Evolutionary conservation across 1,140 invertebrate species (phyloP), one percentile per base, ranked within the genome.

Genomic region (Drosophila gunungcola): DNA sequence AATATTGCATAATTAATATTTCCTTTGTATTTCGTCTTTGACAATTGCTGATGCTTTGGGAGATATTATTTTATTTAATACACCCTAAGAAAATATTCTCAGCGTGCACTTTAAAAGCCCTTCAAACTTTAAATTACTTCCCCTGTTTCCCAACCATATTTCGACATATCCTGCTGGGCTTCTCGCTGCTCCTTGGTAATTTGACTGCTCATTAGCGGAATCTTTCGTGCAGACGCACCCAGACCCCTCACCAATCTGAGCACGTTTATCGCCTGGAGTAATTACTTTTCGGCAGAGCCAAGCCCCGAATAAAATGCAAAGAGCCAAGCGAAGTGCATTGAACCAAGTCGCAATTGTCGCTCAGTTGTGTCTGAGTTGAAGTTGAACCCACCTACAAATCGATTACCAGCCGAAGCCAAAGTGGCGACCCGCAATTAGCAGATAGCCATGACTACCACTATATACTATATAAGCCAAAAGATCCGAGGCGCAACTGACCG

Each of bases 261-360:
- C 76, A 70, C 65, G 32, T 51, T 56, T 73, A 69, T 70, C 64
- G 49, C 54, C 46, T 27, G 4, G 39, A 74, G 81, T 84, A 84
- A 84, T 84, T 85, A 78, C 81, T 63, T 85, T 84, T 84, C 69
- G 81, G 81, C 80, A 76, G 73, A 27, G 74, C 75, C 80, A 80
- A 70, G 64, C 78, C 78, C 70, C 60, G 16, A 68, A 13, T 36
- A 55, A 61, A 57, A 49, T 16, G 21, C 64, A 49, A 54, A 29
- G 38, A 54, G 42, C 27, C 25, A 34, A 38, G 49, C n/a, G n/a
- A 42, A 69, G 80, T 88, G 84, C 84, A 88, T 84, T 88, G 83
- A 88, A 88, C 83, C 74, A 52, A 52, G 48, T 51, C 41, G 51
- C 29, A 55, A 39, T 64, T 75, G 67, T 48, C 68, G 67, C 54